Percentiles rank a stretch among this genome's conserved stretches.
phyloP scores from a whole-genome alignment of 2,113 vertebrate species.

The Chelonoidis abingdonii region DNA sequence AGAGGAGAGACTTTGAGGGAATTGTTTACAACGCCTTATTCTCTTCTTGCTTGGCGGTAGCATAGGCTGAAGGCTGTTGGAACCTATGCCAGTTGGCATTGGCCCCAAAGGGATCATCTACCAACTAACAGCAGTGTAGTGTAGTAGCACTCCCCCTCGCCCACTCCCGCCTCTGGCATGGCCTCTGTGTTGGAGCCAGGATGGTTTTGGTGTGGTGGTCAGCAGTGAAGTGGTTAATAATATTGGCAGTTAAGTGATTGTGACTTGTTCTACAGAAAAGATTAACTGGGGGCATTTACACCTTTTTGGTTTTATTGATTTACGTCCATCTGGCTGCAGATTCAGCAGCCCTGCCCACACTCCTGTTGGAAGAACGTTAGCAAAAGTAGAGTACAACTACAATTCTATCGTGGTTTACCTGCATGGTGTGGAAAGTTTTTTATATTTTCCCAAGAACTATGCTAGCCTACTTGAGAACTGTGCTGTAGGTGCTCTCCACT shows the following conservation, averaged over 20 bases:
- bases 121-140: background rate
- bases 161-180: background rate
- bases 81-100: background rate
- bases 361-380: background rate
- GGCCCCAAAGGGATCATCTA: background rate
- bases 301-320: conserved; percentile 40
- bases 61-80: background rate
- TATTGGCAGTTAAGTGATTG: background rate
- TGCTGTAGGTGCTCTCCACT: conserved; percentile 62
- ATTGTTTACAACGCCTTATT: background rate
- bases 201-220: background rate
- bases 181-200: background rate
- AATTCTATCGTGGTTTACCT: conserved; percentile 30
- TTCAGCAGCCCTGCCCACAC: background rate
- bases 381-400: background rate
- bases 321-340: background rate
- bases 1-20: background rate
- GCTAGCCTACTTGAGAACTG: conserved; percentile 62
- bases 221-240: conserved; percentile 20
- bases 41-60: fast-evolving
- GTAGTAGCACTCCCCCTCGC: fast-evolving
- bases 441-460: conserved; percentile 42
- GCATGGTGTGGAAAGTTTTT: conserved; percentile 7
- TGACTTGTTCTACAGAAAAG: conserved; percentile 16
- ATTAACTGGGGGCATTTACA: conserved; percentile 36